Conservation (phyloP, 2,888 invertebrate genomes). For the Polydrusus tereticollis region DNA sequence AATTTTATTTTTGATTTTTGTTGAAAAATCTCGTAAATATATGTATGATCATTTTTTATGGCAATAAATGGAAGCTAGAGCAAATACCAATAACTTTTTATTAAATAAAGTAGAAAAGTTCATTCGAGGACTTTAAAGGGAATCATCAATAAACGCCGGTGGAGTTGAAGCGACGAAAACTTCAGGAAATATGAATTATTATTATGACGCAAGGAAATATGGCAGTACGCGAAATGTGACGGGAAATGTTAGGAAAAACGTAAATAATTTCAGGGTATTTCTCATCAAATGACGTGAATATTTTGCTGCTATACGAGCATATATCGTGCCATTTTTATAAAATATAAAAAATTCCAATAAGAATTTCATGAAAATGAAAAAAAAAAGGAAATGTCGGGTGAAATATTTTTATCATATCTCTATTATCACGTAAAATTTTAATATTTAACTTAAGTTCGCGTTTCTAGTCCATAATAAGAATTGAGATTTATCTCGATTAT, state of each 20-base stretch:
- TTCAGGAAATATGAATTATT: conserved; percentile 36
- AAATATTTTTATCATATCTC: neutral
- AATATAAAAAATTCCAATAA: neutral
- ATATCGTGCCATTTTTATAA: neutral
- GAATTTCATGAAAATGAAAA: too few relatives aligned
- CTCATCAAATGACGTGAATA: conserved; percentile 8
- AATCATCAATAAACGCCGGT: conserved; percentile 35
- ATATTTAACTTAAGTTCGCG: neutral
- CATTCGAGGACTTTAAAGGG: conserved; percentile 22
- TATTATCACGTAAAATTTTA: neutral
- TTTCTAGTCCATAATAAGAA: conserved; percentile 9
- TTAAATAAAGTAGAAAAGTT: conserved; percentile 26
- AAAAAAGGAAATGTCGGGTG: too few relatives aligned
- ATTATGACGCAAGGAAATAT: conserved; percentile 31
- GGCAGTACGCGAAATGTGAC: conserved; percentile 37
- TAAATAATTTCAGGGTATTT: conserved; percentile 21
- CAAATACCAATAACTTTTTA: conserved; percentile 30
- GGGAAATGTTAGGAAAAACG: conserved; percentile 26
- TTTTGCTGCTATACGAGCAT: neutral
- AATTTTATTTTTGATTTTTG: neutral
- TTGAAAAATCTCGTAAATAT: conserved; percentile 6
- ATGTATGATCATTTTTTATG: conserved; percentile 14
- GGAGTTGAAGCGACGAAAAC: conserved; percentile 27
- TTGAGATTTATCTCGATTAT: conserved; percentile 31
- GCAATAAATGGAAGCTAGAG: conserved; percentile 18